phyloP scores from a whole-genome alignment of 2,888 invertebrate species.

The Drosophila borborema region DNA sequence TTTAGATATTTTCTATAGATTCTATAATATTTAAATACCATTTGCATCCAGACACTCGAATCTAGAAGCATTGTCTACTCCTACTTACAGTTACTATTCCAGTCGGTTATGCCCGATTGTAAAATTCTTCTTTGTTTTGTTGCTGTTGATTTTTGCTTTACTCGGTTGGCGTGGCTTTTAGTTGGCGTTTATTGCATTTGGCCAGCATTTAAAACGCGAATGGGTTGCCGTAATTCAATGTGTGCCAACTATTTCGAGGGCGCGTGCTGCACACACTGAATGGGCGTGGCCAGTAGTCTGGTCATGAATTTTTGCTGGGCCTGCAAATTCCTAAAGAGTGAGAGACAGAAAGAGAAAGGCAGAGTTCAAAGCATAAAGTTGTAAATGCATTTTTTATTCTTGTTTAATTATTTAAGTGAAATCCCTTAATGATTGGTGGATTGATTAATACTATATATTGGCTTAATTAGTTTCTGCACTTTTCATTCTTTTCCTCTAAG shows the following conservation, averaged over 20 bases:
- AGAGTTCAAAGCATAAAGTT: background rate
- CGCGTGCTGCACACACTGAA: slow-evolving; percentile 23
- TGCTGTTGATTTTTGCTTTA: slow-evolving; percentile 22
- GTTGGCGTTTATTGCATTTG: slow-evolving; percentile 74
- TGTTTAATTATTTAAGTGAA: background rate
- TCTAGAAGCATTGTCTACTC: no score
- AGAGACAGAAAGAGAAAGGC: background rate
- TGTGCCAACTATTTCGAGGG: slow-evolving; percentile 63
- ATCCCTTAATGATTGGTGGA: background rate
- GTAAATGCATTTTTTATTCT: background rate
- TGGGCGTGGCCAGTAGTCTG: slow-evolving; percentile 36
- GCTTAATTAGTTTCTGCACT: no score
- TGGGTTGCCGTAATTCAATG: slow-evolving; percentile 64
- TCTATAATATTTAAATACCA: no score
- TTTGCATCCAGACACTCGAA: no score
- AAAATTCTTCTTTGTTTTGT: slow-evolving; percentile 12
- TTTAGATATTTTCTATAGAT: no score
- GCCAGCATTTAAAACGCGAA: slow-evolving; percentile 68
- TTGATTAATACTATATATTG: background rate
- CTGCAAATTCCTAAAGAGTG: slow-evolving; percentile 6
- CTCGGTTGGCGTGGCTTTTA: slow-evolving; percentile 59
- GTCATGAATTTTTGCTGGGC: slow-evolving; percentile 27
- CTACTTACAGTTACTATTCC: no score
- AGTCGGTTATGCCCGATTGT: slow-evolving; percentile 1
- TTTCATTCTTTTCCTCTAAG: no score